Evolutionary conservation across 2,113 vertebrate genomes (phyloP).

Genomic region (Canis aureus): DNA sequence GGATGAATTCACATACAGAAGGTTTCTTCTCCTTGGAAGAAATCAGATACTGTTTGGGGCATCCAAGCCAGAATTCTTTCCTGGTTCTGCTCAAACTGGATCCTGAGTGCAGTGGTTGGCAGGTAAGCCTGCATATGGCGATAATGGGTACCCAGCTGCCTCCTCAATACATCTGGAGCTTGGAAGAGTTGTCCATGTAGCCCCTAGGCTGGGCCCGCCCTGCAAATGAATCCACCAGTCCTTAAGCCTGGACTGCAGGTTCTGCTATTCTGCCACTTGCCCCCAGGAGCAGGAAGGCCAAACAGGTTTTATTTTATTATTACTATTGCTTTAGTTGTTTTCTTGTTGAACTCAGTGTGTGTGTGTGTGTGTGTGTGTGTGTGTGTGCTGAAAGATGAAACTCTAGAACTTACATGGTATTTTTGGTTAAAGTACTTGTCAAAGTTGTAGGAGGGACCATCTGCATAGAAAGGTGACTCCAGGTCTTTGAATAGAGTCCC

Average conservation of each 20-base stretch:
- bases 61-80: not conserved
- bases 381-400: not conserved
- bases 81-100: not conserved
- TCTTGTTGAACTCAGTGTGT: not conserved
- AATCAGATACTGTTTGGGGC: not conserved
- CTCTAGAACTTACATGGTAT: not conserved
- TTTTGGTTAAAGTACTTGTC: not conserved
- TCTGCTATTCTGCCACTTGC: not conserved
- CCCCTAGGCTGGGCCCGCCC: not conserved
- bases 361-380: too few species aligned
- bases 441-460: not conserved
- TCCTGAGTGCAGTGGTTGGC: not conserved
- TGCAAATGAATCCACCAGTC: not conserved
- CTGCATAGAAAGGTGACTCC: not conserved
- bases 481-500: not conserved
- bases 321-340: not conserved
- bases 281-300: not conserved
- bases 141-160: not conserved
- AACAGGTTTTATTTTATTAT: not conserved
- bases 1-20: not conserved
- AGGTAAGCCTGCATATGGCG: not conserved
- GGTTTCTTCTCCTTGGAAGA: not conserved
- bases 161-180: not conserved
- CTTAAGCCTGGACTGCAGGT: not conserved
- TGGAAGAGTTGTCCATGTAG: not conserved